Evolutionary conservation across 2,888 invertebrate genomes (phyloP), one percentile per base, ranked within the genome.

Genomic region (Cryptocephalus primarius): DNA sequence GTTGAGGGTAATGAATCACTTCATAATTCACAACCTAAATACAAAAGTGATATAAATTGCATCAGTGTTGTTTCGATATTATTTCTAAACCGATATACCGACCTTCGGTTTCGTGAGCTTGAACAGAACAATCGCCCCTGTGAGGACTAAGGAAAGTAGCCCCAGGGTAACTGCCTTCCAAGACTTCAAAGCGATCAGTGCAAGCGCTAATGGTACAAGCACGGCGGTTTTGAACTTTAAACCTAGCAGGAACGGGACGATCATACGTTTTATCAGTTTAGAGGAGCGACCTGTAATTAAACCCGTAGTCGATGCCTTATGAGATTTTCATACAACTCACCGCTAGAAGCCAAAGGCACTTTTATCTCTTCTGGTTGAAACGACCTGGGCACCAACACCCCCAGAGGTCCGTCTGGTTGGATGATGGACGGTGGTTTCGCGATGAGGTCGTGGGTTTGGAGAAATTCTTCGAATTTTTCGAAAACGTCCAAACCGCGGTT

Each of bases 131-230:
- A 89, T 78, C 48, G 89, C 89, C 54, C 86, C 88, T 54, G 89
- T 88, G 40, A 89, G 74, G 22, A 89, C 89, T 63, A 90, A 72
- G 2, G 89, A 89, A 49, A 90, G 78, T 4, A 90, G 79, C 50
- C 88, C 89, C 55, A 90, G 75, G 8, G 90, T 89, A 57, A 89
- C 73, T 39, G 90, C 90, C 68, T 90, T 90, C 90, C 90, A 90
- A 11, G 90, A 88, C 70, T 89, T 89, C 47, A 89, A 73, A 0
- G 90, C 90, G 61, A 90, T 89, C 48, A 89, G 72, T 33, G 87
- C 85, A 47, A 90, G 74, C 10, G 86, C 86, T 50, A 89, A 69
- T 0, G 89, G 90, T 39, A 88, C 86, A 59, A 90, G 68, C 32
- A 88, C 85, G 13, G 88, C 85, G 43, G 88, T 83, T 71, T 89